Evolutionary conservation across 2,797 vertebrate species (phyloP), one percentile per base, ranked within the genome.

Genomic region (Coccyzus lansbergi): DNA sequence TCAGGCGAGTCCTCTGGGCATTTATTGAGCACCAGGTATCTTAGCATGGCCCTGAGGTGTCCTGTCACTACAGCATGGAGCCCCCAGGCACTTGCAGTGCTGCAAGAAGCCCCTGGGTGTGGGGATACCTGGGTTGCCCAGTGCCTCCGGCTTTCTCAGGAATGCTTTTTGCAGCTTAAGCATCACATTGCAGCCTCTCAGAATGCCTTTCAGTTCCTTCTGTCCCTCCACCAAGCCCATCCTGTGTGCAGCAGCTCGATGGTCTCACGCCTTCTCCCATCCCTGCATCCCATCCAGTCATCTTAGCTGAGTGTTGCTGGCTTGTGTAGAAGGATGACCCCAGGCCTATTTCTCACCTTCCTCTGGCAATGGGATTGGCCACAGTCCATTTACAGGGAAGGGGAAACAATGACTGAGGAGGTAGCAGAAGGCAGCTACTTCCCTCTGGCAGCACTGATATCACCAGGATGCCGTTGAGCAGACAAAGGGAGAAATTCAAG

Each of bases 401-500:
- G 31, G 12, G 26, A 72, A 64, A 58, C 59, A 79, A 19, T 46
- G 80, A 70, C 9, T 4, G 15, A 91, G 56, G 44, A 86, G 20
- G 0, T 1, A 20, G 56, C 86, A 86, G 78, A 79, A 84, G 55
- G 80, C 80, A 78, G 56, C 42, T 84, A 34, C 68, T 79, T 94
- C 56, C 83, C 8, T 3, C 68, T 8, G 9, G 67, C 60, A 46
- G 55, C 34, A 29, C 25, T 0, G 1, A 16, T 64, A 26, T 40
- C 62, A 79, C 86, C 34, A 38, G 83, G 91, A 56, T 52, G 31
- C 56, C 60, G 9, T 12, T 36, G 69, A 94, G 85, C 64, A 87
- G 76, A 91, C 79, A 93, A 88, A 94, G 88, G 33, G 67, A 83
- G 67, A 85, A 78, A 68, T 78, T 83, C 44, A 38, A 70, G 79